A percentile compares a stretch with the other conserved stretches of the same genome.
Evolutionary conservation across 2,113 vertebrate species (phyloP).

Genomic region (Lagopus leucura): DNA sequence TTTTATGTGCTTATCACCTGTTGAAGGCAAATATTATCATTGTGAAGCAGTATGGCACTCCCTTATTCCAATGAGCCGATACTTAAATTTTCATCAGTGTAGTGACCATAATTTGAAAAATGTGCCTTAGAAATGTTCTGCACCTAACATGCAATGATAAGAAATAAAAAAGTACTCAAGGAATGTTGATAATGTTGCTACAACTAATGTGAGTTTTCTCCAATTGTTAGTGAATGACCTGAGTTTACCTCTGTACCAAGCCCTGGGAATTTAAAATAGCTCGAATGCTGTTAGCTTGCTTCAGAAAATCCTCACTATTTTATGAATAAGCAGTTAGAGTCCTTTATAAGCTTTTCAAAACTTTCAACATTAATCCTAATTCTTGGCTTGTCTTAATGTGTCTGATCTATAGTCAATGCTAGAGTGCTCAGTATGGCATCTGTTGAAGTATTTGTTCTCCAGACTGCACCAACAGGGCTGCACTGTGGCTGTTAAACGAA

Average conservation of each 20-base stretch:
- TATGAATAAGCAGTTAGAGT: background rate
- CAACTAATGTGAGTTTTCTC: background rate
- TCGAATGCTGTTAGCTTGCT: background rate
- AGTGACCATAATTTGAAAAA: background rate
- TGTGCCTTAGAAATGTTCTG: background rate
- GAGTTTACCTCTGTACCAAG: background rate
- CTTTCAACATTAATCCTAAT: slow-evolving; percentile 2
- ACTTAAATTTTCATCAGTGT: background rate
- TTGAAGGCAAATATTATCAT: background rate
- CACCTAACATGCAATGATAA: background rate
- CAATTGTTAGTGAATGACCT: background rate
- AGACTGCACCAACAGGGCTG: background rate
- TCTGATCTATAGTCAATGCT: background rate
- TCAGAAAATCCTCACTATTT: slow-evolving; percentile 11
- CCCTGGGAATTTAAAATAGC: background rate
- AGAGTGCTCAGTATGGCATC: background rate
- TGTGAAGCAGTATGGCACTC: background rate
- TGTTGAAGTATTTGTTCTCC: background rate
- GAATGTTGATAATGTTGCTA: background rate
- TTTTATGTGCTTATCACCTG: background rate
- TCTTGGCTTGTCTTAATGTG: background rate
- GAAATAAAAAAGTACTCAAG: background rate
- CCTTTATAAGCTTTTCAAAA: background rate
- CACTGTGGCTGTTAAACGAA: background rate
- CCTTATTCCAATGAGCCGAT: background rate